A percentile compares a stretch with the other conserved stretches of the same genome.
Evolutionary conservation across 2,888 invertebrate species (phyloP).

Genomic region (Cosmorhoe ocellata): DNA sequence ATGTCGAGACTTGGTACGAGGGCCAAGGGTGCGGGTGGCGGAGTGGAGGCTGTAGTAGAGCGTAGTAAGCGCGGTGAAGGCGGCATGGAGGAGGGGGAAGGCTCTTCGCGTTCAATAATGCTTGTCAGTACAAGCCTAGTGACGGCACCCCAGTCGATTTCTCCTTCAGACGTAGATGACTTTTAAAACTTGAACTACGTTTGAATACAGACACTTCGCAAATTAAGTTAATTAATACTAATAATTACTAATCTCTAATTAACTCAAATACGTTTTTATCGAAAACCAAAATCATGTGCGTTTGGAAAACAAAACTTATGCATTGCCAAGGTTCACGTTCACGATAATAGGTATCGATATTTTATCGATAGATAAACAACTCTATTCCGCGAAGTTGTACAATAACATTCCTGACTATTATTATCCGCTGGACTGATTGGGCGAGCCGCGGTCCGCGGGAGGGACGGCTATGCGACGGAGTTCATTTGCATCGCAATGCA

Average conservation of each 20-base stretch:
- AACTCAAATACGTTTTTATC: too few relatives aligned
- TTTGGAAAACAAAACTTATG: constrained; percentile 10
- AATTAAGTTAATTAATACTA: too few relatives aligned
- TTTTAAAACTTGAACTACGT: too few relatives aligned
- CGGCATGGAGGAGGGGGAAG: constrained; percentile 31
- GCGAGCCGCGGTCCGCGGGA: constrained; percentile 44
- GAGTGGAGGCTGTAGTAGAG: constrained; percentile 65
- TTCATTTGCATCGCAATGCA: constrained; percentile 70
- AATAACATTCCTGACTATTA: constrained; percentile 74
- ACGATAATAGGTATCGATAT: constrained; percentile 15
- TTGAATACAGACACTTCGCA: too few relatives aligned
- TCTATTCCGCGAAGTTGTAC: constrained; percentile 55
- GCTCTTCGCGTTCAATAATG: constrained; percentile 59
- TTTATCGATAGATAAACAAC: constrained; percentile 38
- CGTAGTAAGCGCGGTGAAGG: constrained; percentile 60
- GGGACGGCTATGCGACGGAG: constrained; percentile 46
- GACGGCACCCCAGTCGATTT: constrained; percentile 30
- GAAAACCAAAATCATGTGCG: background rate
- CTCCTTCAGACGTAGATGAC: constrained; percentile 12
- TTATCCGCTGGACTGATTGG: constrained; percentile 59
- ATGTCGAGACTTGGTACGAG: constrained; percentile 44
- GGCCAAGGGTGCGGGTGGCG: constrained; percentile 46
- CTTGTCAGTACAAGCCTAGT: constrained; percentile 46
- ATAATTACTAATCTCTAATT: too few relatives aligned
- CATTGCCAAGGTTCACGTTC: constrained; percentile 10